Percentiles rank a stretch among this genome's conserved stretches.
Evolutionary conservation across 2,888 invertebrate genomes (phyloP).

Genomic region (Xylophagus ater): DNA sequence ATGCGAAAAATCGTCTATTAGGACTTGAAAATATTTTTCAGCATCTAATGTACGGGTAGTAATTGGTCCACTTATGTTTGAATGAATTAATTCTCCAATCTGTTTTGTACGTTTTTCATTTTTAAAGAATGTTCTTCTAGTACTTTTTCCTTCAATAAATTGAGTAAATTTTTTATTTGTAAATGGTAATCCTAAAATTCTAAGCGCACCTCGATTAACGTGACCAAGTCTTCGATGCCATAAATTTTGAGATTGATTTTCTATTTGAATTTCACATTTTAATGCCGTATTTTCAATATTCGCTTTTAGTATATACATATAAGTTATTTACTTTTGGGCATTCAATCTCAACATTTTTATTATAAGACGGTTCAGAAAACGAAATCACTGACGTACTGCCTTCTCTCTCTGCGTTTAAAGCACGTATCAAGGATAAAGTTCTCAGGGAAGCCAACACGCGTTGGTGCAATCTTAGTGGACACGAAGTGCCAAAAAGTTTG

Average conservation of each 20-base stretch:
- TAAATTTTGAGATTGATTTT: background rate
- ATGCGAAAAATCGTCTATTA: background rate
- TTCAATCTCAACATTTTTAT: no score
- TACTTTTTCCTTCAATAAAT: background rate
- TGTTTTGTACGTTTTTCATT: no score
- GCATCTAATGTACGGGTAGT: background rate
- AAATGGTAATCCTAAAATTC: background rate
- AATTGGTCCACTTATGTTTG: background rate
- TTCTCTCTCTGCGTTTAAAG: no score
- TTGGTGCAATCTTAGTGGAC: no score
- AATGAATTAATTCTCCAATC: background rate
- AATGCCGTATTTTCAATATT: background rate
- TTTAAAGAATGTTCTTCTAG: no score
- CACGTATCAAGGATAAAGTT: no score
- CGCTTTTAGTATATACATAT: no score
- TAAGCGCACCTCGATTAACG: background rate
- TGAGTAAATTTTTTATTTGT: background rate
- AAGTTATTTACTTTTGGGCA: no score
- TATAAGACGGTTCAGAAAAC: no score
- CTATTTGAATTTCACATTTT: background rate
- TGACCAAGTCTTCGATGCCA: background rate
- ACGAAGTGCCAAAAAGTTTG: no score
- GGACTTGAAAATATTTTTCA: background rate
- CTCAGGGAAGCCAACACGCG: no score
- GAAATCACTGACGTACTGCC: no score